These are phyloP conservation scores for Tupaia chinensis DNA, from an alignment of 2,113 vertebrate species.

Conservation along the genomic window DNA sequence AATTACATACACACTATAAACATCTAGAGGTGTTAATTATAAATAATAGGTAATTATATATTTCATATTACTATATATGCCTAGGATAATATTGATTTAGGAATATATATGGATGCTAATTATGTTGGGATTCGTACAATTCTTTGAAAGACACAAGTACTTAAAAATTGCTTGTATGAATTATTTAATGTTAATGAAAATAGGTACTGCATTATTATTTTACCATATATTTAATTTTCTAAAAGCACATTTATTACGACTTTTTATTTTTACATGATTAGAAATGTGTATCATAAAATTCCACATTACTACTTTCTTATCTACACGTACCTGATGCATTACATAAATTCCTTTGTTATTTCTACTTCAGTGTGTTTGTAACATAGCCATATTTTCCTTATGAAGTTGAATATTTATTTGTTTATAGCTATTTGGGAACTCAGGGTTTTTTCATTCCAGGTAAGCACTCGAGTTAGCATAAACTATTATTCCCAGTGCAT, in stretches of 20 bases:
- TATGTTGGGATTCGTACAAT: background rate
- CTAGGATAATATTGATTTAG: background rate
- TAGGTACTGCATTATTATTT: background rate
- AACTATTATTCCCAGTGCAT: background rate
- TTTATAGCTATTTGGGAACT: background rate
- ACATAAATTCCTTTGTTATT: background rate
- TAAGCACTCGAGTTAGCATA: background rate
- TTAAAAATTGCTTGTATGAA: slow-evolving; percentile 7
- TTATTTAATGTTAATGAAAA: slow-evolving; percentile 41
- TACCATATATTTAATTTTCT: slow-evolving; percentile 22
- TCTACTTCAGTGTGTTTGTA: background rate
- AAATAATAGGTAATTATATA: slow-evolving; percentile 15
- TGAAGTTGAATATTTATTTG: slow-evolving; percentile 17
- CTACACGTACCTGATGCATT: slow-evolving; percentile 26
- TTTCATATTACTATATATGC: slow-evolving; percentile 29
- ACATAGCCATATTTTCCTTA: slow-evolving; percentile 39
- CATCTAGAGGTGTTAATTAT: slow-evolving; percentile 5
- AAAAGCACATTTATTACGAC: slow-evolving; percentile 37
- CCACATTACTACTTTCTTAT: background rate
- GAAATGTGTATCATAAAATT: slow-evolving; percentile 58
- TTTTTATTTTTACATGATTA: slow-evolving; percentile 41
- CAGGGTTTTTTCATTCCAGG: background rate
- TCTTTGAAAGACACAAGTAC: background rate
- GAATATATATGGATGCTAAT: background rate
- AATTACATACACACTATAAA: slow-evolving; percentile 27